A percentile compares a stretch with the other conserved stretches of the same genome.
phyloP scores from a whole-genome alignment of 2,113 vertebrate genomes.

The Corythornis vintsioides region DNA sequence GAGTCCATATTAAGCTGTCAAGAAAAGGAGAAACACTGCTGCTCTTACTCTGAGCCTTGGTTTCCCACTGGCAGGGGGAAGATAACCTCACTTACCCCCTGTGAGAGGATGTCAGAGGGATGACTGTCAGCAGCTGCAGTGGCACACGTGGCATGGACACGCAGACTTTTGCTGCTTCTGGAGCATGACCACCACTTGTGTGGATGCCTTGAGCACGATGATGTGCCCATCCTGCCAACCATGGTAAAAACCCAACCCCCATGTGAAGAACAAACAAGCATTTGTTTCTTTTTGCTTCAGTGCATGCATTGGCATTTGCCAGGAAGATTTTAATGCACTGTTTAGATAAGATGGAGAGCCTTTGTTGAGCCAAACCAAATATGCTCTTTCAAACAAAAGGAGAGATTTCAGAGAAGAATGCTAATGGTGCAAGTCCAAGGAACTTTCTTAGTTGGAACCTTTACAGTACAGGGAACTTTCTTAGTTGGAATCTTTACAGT shows the following conservation, averaged over 20 bases:
- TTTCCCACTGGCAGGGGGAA: background rate
- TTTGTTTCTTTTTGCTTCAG: constrained; percentile 19
- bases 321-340: constrained; percentile 7
- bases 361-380: background rate
- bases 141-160: background rate
- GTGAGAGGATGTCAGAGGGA: accelerated
- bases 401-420: background rate
- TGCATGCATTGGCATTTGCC: background rate
- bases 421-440: background rate
- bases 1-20: background rate
- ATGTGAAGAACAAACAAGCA: constrained; percentile 22
- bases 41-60: background rate
- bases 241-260: background rate
- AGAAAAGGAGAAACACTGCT: background rate
- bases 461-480: background rate
- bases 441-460: background rate
- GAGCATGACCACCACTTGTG: accelerated
- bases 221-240: background rate
- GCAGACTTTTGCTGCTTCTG: background rate
- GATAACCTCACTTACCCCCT: accelerated
- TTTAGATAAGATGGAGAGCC: constrained; percentile 19
- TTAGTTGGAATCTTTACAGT: background rate
- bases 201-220: background rate
- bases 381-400: constrained; percentile 7
- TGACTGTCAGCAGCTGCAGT: background rate